Conservation (phyloP, 2,797 vertebrate genomes). For the Etheostoma nigrum region DNA sequence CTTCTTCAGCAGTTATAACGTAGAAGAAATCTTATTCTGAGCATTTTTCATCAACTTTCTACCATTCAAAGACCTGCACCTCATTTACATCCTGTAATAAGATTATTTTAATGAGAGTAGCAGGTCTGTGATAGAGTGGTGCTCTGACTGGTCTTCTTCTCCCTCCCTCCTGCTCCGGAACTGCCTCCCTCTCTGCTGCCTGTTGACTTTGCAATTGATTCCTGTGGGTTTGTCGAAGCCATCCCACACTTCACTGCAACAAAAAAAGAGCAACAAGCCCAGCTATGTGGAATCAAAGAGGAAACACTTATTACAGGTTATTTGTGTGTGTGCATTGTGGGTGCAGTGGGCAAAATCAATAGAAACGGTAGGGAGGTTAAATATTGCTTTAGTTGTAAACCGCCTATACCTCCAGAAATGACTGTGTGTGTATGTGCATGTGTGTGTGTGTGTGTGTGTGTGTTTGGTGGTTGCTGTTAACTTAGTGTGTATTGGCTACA, state of each 20-base stretch:
- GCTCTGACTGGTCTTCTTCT: slow-evolving; percentile 21
- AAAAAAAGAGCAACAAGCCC: slow-evolving; percentile 43
- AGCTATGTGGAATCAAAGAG: slow-evolving; percentile 62
- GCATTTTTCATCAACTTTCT: slow-evolving; percentile 25
- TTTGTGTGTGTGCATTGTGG: slow-evolving; percentile 28
- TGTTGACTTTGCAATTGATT: slow-evolving; percentile 77
- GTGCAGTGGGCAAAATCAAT: slow-evolving; percentile 29
- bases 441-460: slow-evolving; percentile 48
- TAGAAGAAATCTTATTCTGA: slow-evolving; percentile 15
- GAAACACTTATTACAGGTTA: slow-evolving; percentile 42
- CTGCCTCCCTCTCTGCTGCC: slow-evolving; percentile 54
- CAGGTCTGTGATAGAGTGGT: slow-evolving; percentile 28
- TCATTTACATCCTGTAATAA: slow-evolving; percentile 33
- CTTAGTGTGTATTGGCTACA: slow-evolving; percentile 64
- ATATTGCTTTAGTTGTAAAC: slow-evolving; percentile 33
- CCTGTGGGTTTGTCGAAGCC: slow-evolving; percentile 67
- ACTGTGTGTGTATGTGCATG: slow-evolving; percentile 34
- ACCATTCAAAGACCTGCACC: slow-evolving; percentile 20
- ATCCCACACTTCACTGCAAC: slow-evolving; percentile 61
- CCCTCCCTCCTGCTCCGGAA: slow-evolving; percentile 60
- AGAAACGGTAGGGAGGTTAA: slow-evolving; percentile 5
- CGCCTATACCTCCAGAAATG: slow-evolving; percentile 24
- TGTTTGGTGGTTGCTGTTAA: slow-evolving; percentile 34
- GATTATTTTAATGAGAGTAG: slow-evolving; percentile 16
- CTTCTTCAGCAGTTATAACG: slow-evolving; percentile 48